Evolutionary conservation across 1,140 invertebrate species (phyloP).

Genomic region (Zelostemma sp.): DNA sequence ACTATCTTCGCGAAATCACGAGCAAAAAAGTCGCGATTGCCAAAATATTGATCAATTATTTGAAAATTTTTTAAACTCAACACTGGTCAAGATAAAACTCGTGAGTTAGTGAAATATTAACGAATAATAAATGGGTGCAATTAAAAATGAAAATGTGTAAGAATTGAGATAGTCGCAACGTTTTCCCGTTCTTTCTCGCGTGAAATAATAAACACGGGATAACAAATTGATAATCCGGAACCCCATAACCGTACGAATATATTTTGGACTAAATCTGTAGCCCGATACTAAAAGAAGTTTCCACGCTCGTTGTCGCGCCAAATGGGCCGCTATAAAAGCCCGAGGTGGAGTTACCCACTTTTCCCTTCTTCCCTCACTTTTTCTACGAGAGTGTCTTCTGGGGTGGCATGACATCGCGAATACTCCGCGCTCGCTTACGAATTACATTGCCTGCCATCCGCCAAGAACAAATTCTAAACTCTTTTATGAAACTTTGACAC

Average conservation of each 20-base stretch:
- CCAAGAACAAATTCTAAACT: conserved; percentile 29
- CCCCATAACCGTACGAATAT: conserved; percentile 65
- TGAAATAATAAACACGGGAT: conserved; percentile 66
- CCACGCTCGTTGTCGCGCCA: conserved; percentile 69
- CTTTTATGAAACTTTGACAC: conserved; percentile 27
- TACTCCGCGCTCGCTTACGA: conserved; percentile 15
- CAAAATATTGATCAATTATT: too few relatives aligned
- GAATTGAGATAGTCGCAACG: too few relatives aligned
- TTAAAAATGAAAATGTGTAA: too few relatives aligned
- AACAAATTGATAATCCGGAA: conserved; percentile 70
- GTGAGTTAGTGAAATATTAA: too few relatives aligned
- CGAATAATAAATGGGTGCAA: too few relatives aligned
- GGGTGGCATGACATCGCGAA: conserved; percentile 24
- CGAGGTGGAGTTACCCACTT: conserved; percentile 43
- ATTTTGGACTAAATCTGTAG: conserved; percentile 64
- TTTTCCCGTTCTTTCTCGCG: neutral
- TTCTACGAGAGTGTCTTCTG: conserved; percentile 25
- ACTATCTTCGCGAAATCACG: too few relatives aligned
- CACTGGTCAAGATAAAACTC: too few relatives aligned
- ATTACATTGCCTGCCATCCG: conserved; percentile 35
- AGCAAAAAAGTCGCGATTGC: too few relatives aligned
- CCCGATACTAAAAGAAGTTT: conserved; percentile 68
- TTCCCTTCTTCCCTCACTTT: conserved; percentile 25
- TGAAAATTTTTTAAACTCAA: too few relatives aligned
- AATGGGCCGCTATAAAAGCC: conserved; percentile 70